Evolutionary conservation across 2,888 invertebrate species (phyloP).

Genomic region (Neoscelio sp.): DNA sequence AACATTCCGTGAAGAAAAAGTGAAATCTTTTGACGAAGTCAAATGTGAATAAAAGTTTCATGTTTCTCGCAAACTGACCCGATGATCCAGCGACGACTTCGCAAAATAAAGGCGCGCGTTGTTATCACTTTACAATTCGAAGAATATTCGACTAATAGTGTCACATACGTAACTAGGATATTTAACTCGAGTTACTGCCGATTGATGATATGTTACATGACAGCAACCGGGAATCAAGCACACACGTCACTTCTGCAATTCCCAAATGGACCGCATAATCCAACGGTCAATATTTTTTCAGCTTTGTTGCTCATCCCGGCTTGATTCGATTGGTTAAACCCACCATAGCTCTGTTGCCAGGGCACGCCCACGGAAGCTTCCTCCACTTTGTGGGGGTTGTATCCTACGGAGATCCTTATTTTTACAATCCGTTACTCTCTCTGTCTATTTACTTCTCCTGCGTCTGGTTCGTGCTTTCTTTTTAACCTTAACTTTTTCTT

Average conservation of each 20-base stretch:
- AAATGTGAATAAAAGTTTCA: not conserved
- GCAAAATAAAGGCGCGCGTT: slow-evolving; percentile 18
- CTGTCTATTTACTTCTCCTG: slow-evolving; percentile 14
- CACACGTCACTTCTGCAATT: slow-evolving; percentile 80
- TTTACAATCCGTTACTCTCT: slow-evolving; percentile 75
- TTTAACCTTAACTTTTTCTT: slow-evolving; percentile 39
- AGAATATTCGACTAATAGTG: slow-evolving; percentile 79
- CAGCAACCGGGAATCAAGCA: slow-evolving; percentile 66
- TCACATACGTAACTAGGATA: slow-evolving; percentile 80
- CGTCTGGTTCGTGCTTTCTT: slow-evolving; percentile 12
- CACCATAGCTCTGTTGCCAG: slow-evolving; percentile 72
- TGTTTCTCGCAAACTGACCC: slow-evolving; percentile 6
- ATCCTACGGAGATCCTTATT: slow-evolving; percentile 80
- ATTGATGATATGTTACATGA: slow-evolving; percentile 65
- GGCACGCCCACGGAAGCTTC: slow-evolving; percentile 73
- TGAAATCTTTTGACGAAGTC: not conserved
- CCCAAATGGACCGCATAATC: slow-evolving; percentile 82
- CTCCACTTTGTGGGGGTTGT: slow-evolving; percentile 74
- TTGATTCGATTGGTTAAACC: slow-evolving; percentile 72
- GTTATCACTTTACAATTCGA: slow-evolving; percentile 72
- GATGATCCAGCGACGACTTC: not conserved
- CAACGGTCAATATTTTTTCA: slow-evolving; percentile 82
- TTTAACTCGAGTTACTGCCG: slow-evolving; percentile 74
- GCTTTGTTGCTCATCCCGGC: slow-evolving; percentile 67
- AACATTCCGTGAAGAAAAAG: too few species aligned